A percentile compares a stretch with the other conserved stretches of the same genome.
These are phyloP conservation scores for Coecobrya sp. DNA, from an alignment of 2,888 invertebrate species.

Conservation along the genomic window DNA sequence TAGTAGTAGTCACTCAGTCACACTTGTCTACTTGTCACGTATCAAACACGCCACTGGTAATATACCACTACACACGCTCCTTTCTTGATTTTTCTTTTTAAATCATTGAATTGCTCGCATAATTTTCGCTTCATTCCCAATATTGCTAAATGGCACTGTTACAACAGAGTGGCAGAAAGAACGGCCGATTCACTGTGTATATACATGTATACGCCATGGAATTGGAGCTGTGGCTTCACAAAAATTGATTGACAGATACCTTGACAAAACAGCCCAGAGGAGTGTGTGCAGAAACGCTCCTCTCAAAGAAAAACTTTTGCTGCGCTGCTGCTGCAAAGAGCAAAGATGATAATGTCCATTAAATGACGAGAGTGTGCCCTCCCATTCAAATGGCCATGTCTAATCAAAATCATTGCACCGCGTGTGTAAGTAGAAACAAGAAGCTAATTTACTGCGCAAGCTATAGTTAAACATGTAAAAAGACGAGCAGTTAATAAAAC, in stretches of 20 bases:
- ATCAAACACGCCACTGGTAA: neutral
- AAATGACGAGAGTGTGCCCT: neutral
- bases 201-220: neutral
- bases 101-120: slow-evolving; percentile 55
- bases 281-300: slow-evolving; percentile 58
- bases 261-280: slow-evolving; percentile 74
- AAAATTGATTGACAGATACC: slow-evolving; percentile 81
- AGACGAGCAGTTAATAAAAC: neutral
- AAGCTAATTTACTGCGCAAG: slow-evolving; percentile 48
- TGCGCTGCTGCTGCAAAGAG: neutral
- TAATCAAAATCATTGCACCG: slow-evolving; percentile 42
- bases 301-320: neutral
- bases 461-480: too few relatives aligned
- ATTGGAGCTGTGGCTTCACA: slow-evolving; percentile 7
- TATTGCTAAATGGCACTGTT: neutral
- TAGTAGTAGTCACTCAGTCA: slow-evolving; percentile 40
- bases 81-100: slow-evolving; percentile 22
- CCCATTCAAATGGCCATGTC: slow-evolving; percentile 17
- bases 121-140: slow-evolving; percentile 36
- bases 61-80: slow-evolving; percentile 3
- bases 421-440: neutral
- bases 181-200: neutral
- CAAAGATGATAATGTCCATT: slow-evolving; percentile 24
- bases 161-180: neutral
- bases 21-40: slow-evolving; percentile 29